Conservation (phyloP, 2,797 vertebrate species). For the Sebastes reedi region DNA sequence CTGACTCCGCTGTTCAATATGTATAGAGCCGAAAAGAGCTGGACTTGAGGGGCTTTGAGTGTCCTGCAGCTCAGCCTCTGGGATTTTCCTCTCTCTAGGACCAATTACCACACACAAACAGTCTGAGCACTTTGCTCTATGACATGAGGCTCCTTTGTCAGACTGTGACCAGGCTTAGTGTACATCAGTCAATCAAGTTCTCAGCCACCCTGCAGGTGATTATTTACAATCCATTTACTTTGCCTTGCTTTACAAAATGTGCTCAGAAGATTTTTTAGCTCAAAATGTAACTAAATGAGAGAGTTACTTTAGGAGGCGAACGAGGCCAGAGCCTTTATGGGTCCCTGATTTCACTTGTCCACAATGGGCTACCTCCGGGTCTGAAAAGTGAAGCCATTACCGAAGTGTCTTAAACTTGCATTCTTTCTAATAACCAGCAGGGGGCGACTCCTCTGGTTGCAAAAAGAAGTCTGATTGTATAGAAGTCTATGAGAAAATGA, state of each 20-base stretch:
- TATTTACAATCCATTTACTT: conserved; percentile 15
- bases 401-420: too few relatives aligned
- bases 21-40: conserved; percentile 70
- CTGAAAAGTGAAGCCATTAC: too few relatives aligned
- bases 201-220: conserved; percentile 18
- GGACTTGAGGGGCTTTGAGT: conserved; percentile 72
- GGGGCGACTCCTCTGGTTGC: too few relatives aligned
- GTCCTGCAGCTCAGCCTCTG: conserved; percentile 51
- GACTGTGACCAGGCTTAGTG: not conserved
- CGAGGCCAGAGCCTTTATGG: not conserved
- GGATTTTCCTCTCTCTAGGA: conserved; percentile 63
- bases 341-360: not conserved
- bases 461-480: too few relatives aligned
- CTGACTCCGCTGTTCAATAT: conserved; percentile 76
- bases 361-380: too few relatives aligned
- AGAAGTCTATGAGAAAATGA: too few relatives aligned
- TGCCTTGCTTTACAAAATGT: not conserved
- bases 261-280: not conserved
- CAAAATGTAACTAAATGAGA: not conserved
- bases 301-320: not conserved
- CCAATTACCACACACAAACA: conserved; percentile 63
- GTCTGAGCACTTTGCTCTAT: conserved; percentile 15
- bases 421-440: too few relatives aligned
- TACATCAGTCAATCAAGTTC: conserved; percentile 8
- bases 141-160: conserved; percentile 30